phyloP scores from a whole-genome alignment of 2,797 vertebrate species.

The Prunella strophiata region DNA sequence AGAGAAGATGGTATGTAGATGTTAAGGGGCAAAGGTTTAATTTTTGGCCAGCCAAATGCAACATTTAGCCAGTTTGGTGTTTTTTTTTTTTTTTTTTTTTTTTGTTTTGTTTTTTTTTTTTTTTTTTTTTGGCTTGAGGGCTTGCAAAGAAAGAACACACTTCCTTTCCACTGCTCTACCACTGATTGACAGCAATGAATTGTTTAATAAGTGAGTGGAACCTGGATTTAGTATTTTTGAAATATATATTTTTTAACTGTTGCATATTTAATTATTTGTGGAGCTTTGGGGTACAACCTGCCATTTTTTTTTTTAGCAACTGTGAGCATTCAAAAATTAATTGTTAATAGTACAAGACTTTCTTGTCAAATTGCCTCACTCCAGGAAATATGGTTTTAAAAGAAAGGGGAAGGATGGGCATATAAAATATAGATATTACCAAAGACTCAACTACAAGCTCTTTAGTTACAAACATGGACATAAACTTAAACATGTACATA shows the following conservation, averaged over 20 bases:
- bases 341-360: background rate
- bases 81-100: no score
- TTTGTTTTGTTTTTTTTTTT: no score
- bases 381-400: background rate
- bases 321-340: background rate
- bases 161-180: background rate
- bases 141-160: background rate
- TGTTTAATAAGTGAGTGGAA: background rate
- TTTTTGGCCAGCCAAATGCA: background rate
- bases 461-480: background rate
- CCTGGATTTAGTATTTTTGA: background rate
- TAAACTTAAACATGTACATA: background rate
- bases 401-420: background rate
- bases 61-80: background rate
- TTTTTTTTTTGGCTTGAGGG: rapidly evolving
- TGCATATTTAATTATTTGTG: background rate
- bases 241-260: background rate
- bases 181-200: background rate
- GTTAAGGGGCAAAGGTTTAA: background rate
- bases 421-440: background rate
- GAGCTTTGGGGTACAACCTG: background rate
- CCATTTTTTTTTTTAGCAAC: background rate
- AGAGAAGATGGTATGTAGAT: background rate
- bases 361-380: background rate
- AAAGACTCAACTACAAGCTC: background rate